These are phyloP conservation scores for Bombyx mandarina DNA, from an alignment of 1,140 invertebrate species.

Conservation along the genomic window DNA sequence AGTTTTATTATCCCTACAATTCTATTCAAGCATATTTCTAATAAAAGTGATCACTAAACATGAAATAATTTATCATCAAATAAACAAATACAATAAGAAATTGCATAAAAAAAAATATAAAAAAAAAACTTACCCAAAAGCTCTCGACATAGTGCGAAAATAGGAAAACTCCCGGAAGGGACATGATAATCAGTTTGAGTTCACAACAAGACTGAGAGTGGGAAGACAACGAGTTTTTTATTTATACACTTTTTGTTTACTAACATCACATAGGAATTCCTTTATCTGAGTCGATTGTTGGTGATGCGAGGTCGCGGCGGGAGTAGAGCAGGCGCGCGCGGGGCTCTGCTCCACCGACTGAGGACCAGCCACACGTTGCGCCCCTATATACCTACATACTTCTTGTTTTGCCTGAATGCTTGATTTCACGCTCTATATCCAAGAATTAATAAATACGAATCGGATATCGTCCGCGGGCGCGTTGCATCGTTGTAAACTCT, in stretches of 20 bases:
- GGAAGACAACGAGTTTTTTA: conserved; percentile 43
- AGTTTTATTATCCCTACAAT: too few relatives aligned
- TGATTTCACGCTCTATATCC: conserved; percentile 65
- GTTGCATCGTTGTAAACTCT: conserved; percentile 12
- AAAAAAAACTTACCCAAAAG: conserved; percentile 54
- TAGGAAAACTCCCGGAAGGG: conserved; percentile 57
- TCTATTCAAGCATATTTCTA: too few relatives aligned
- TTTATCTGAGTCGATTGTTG: conserved; percentile 37
- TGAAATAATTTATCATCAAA: too few relatives aligned
- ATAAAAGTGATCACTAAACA: too few relatives aligned
- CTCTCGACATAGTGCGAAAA: conserved; percentile 59
- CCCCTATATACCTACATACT: conserved; percentile 60
- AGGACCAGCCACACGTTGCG: conserved; percentile 27
- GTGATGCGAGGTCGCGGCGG: conserved; percentile 10
- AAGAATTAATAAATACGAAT: conserved; percentile 53
- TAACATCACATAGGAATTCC: conserved; percentile 60
- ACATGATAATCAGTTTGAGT: conserved; percentile 45
- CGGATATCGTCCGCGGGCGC: conserved; percentile 27
- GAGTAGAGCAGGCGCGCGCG: conserved; percentile 19
- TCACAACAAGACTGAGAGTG: conserved; percentile 43
- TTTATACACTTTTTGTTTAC: conserved; percentile 65
- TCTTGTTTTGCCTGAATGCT: conserved; percentile 53
- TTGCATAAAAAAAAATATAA: not conserved
- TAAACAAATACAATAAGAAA: too few relatives aligned
- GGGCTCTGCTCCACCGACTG: conserved; percentile 35